Evolutionary conservation across 2,113 vertebrate species (phyloP), one percentile per base, ranked within the genome.

Genomic region (Xenotilapia leptura): DNA sequence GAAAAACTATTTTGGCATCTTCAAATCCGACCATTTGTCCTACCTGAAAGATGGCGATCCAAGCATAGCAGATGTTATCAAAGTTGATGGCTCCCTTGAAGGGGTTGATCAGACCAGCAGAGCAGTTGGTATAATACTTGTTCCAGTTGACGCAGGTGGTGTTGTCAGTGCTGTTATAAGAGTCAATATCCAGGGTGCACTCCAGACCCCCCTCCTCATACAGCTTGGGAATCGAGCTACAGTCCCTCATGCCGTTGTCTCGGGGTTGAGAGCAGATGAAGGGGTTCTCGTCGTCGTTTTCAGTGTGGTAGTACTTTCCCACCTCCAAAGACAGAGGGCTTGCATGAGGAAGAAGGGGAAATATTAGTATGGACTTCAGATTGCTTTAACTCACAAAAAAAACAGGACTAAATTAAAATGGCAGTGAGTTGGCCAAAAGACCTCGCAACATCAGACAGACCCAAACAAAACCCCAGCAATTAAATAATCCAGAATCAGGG

Each of bases 1-100:
- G 60, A 73, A 54, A 79, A 38, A 33, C 73, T 13, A 77, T 33
- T 77, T 13, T 49, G 26, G 45, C 10, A 51, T 51, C 45, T 51
- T 77, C 45, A 77, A 77, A 80, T 75, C 28, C 0, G 13, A 36
- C 45, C 14, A 11, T 23, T 2, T 15, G 7, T 9, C 26, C 81
- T 89, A 99, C 99, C 98, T 99, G 99, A 92, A 99, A 99, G 95
- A 99, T 99, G 1, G 98, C 99, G 0, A 99, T 99, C 98, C 99
- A 99, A 89, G 99, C 98, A 0, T 99, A 99, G 90, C 98, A 98
- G 2, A 99, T 99, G 95, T 99, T 99, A 93, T 99, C 99, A 0
- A 99, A 99, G 96, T 99, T 99, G 96, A 99, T 99, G 86, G 99
- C 98, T 13, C 97, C 98, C 94, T 99, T 99, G 95, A 99, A 99